Evolutionary conservation across 2,797 vertebrate genomes (phyloP).

Genomic region (Sebastes alutus): DNA sequence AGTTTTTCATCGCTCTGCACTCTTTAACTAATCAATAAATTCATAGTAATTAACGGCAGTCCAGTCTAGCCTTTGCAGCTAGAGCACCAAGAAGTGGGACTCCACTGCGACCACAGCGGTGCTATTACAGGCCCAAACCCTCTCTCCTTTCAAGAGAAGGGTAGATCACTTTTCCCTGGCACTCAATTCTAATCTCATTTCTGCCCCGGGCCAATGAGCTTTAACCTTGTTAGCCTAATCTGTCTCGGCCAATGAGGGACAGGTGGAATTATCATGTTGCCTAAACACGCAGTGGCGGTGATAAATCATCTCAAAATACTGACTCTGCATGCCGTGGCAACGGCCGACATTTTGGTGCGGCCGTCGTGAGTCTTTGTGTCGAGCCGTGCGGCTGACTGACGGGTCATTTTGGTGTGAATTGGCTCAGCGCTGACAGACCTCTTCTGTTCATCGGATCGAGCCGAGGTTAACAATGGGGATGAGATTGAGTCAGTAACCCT

Average conservation of each 20-base stretch:
- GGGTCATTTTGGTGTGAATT: constrained; percentile 49
- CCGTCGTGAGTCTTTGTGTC: constrained; percentile 41
- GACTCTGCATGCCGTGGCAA: neutral
- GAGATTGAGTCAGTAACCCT: constrained; percentile 48
- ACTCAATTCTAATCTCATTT: constrained; percentile 85
- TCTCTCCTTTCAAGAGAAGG: constrained; percentile 82
- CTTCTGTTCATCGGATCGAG: constrained; percentile 55
- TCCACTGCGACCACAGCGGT: constrained; percentile 76
- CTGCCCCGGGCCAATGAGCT: constrained; percentile 76
- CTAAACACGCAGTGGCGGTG: constrained; percentile 64
- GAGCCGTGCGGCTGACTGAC: constrained; percentile 58
- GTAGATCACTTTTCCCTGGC: constrained; percentile 82
- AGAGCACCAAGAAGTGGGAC: constrained; percentile 78
- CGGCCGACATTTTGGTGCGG: constrained; percentile 42
- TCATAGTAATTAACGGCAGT: constrained; percentile 72
- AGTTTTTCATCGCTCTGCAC: neutral
- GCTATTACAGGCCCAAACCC: constrained; percentile 74
- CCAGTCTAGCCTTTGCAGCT: constrained; percentile 71
- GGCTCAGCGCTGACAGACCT: constrained; percentile 51
- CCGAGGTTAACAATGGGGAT: constrained; percentile 48
- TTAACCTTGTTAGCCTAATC: constrained; percentile 81
- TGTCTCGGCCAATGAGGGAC: constrained; percentile 73
- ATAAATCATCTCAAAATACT: constrained; percentile 70
- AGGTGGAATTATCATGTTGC: constrained; percentile 73
- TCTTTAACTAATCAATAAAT: constrained; percentile 68